Conservation (phyloP, 2,888 invertebrate species). For the Julus scanicus region DNA sequence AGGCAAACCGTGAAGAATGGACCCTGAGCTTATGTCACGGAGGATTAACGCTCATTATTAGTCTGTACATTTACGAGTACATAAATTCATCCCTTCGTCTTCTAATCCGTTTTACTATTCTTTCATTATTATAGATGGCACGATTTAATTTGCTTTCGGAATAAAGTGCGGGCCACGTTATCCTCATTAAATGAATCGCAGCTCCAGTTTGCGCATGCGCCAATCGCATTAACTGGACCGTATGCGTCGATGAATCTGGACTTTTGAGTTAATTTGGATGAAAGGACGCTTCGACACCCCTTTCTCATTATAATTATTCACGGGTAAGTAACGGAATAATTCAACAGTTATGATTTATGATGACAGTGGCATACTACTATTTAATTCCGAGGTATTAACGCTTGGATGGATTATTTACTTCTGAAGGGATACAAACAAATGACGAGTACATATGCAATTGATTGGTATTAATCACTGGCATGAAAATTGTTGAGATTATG, state of each 20-base stretch:
- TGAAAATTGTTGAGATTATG: neutral
- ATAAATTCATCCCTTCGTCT: neutral
- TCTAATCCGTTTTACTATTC: slow-evolving; percentile 21
- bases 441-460: neutral
- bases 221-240: neutral
- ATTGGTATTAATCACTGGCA: neutral
- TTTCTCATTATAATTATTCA: slow-evolving; percentile 38
- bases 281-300: slow-evolving; percentile 36
- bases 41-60: neutral
- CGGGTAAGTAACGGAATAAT: slow-evolving; percentile 38
- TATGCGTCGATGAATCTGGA: slow-evolving; percentile 39
- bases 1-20: neutral
- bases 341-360: slow-evolving; percentile 35
- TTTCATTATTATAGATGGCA: slow-evolving; percentile 39
- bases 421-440: neutral
- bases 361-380: slow-evolving; percentile 34
- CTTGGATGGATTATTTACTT: neutral
- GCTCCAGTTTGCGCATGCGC: neutral
- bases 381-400: slow-evolving; percentile 5
- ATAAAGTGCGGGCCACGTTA: neutral
- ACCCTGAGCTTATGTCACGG: neutral
- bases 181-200: neutral
- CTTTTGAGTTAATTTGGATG: slow-evolving; percentile 22
- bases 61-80: slow-evolving; percentile 22
- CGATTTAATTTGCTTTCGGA: slow-evolving; percentile 22